Conservation (phyloP, 2,797 vertebrate species). For the Galago senegalensis region DNA sequence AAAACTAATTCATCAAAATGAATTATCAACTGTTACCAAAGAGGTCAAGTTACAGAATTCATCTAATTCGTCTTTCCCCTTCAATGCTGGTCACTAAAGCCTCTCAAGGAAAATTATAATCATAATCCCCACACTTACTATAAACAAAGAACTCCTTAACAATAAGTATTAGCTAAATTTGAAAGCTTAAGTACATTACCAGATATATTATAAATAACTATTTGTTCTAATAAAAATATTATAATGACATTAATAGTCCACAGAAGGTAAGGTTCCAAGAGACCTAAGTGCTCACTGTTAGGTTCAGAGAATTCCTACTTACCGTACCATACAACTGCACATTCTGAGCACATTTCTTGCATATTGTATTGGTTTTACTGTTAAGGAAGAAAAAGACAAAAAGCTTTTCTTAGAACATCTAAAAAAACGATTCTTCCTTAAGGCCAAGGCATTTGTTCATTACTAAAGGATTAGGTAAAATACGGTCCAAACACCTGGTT, state of each 20-base stretch:
- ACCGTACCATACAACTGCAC: conserved; percentile 99
- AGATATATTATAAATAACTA: background rate
- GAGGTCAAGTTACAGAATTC: background rate
- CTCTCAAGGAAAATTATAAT: conserved; percentile 47
- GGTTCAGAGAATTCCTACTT: conserved; percentile 86
- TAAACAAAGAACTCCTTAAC: conserved; percentile 43
- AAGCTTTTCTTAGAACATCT: conserved; percentile 57
- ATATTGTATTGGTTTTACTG: conserved; percentile 99
- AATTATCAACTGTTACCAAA: conserved; percentile 47
- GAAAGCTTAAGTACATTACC: background rate
- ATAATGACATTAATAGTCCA: conserved; percentile 31
- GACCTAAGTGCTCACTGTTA: conserved; percentile 16
- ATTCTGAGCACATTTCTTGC: conserved; percentile 99
- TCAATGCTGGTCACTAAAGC: background rate
- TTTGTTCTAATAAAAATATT: conserved; percentile 31
- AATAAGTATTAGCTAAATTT: conserved; percentile 20
- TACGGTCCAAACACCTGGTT: conserved; percentile 3
- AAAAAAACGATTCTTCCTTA: conserved; percentile 45
- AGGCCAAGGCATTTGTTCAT: background rate
- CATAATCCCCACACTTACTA: conserved; percentile 12
- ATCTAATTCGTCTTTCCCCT: background rate
- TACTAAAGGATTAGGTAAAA: conserved; percentile 39
- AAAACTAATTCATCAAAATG: conserved; percentile 39
- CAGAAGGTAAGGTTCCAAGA: conserved; percentile 14
- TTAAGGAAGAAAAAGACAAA: conserved; percentile 72